These are phyloP conservation scores for Buathra laborator DNA, from an alignment of 2,888 invertebrate species.

Conservation along the genomic window DNA sequence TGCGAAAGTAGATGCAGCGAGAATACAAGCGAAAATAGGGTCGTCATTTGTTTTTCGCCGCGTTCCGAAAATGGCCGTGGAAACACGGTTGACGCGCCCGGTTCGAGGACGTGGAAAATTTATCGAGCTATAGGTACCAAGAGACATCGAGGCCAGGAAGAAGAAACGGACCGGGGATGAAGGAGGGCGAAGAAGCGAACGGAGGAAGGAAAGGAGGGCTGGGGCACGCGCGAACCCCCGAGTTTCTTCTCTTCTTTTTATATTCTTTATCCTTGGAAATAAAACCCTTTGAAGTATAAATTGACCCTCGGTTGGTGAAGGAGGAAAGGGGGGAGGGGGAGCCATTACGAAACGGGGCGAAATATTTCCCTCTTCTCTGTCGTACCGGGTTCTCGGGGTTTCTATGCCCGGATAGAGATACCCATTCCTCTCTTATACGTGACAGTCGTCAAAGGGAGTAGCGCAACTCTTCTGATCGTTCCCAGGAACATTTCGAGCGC, in stretches of 20 bases:
- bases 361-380: slow-evolving; percentile 67
- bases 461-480: slow-evolving; percentile 40
- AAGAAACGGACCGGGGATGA: slow-evolving; percentile 28
- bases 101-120: slow-evolving; percentile 48
- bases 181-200: slow-evolving; percentile 1
- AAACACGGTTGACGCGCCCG: not conserved
- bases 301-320: slow-evolving; percentile 75
- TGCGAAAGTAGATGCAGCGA: no score
- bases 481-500: slow-evolving; percentile 62
- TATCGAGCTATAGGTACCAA: slow-evolving; percentile 36
- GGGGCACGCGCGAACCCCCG: slow-evolving; percentile 11
- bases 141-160: slow-evolving; percentile 23
- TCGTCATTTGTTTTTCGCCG: not conserved
- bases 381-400: slow-evolving; percentile 67
- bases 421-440: slow-evolving; percentile 44
- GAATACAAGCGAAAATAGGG: no score
- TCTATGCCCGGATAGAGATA: slow-evolving; percentile 35
- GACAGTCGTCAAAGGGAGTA: slow-evolving; percentile 73
- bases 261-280: slow-evolving; percentile 70
- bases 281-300: slow-evolving; percentile 80
- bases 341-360: slow-evolving; percentile 76
- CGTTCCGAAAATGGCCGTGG: not conserved
- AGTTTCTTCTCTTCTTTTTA: slow-evolving; percentile 64
- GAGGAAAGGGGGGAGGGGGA: slow-evolving; percentile 3
- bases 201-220: slow-evolving; percentile 23